phyloP scores from a whole-genome alignment of 2,888 invertebrate species.

The Salpingus planirostris region DNA sequence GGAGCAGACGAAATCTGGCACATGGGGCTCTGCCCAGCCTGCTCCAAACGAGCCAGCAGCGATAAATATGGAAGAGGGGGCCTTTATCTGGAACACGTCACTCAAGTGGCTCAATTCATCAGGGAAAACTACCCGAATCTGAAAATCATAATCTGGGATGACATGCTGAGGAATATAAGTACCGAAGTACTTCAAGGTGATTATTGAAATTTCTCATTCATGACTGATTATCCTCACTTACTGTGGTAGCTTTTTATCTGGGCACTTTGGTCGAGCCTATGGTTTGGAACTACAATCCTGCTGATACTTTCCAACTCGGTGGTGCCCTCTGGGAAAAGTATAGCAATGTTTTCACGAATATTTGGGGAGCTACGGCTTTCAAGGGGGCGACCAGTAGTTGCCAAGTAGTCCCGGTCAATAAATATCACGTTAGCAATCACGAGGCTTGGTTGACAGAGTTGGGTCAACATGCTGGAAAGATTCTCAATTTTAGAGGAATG shows the following conservation, averaged over 20 bases:
- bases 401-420: conserved; percentile 56
- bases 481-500: conserved; percentile 53
- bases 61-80: conserved; percentile 47
- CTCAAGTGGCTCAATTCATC: conserved; percentile 50
- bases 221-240: conserved; percentile 1
- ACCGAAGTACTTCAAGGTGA: conserved; percentile 50
- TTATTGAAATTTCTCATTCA: neutral
- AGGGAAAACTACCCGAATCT: conserved; percentile 54
- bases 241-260: conserved; percentile 50
- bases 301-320: conserved; percentile 47
- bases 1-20: conserved; percentile 83
- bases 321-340: conserved; percentile 56
- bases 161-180: conserved; percentile 64
- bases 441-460: conserved; percentile 59
- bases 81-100: conserved; percentile 60
- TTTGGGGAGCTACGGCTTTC: conserved; percentile 77
- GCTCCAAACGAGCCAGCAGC: conserved; percentile 43
- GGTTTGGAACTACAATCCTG: conserved; percentile 57
- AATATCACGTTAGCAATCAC: conserved; percentile 68
- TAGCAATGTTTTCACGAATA: conserved; percentile 53
- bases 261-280: conserved; percentile 62
- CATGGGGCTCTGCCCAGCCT: conserved; percentile 52
- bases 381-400: conserved; percentile 79
- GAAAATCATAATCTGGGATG: conserved; percentile 76
- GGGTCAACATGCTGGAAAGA: conserved; percentile 41